A percentile compares a stretch with the other conserved stretches of the same genome.
These are phyloP conservation scores for Drosophila ustulata DNA, from an alignment of 2,888 invertebrate genomes.

Conservation along the genomic window DNA sequence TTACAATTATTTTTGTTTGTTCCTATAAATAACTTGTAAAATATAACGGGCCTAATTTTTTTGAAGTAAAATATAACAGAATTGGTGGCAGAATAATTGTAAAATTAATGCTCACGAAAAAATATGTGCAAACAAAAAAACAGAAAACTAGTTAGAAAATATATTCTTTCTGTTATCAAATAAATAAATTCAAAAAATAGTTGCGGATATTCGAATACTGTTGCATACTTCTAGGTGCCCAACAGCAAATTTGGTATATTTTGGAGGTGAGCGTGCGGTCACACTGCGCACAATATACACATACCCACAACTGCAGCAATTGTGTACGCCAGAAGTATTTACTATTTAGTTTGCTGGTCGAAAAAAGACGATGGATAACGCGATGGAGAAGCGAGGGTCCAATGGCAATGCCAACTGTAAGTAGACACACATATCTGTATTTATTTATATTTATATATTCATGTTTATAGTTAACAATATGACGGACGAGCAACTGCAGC, in stretches of 20 bases:
- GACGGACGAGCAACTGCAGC: slow-evolving; percentile 52
- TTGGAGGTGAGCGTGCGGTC: neutral
- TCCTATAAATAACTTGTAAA: too few relatives aligned
- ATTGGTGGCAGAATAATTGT: too few relatives aligned
- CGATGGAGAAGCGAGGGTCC: slow-evolving; percentile 33
- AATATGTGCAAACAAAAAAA: too few relatives aligned
- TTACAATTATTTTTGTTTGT: too few relatives aligned
- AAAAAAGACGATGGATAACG: slow-evolving; percentile 41
- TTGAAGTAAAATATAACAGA: too few relatives aligned
- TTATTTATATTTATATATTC: slow-evolving; percentile 28
- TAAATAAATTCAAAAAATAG: too few relatives aligned
- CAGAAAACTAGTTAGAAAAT: too few relatives aligned
- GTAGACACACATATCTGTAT: slow-evolving; percentile 19
- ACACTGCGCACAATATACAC: slow-evolving; percentile 34
- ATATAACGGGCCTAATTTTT: too few relatives aligned
- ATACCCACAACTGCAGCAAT: neutral
- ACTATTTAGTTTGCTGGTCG: slow-evolving; percentile 5
- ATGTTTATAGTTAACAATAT: slow-evolving; percentile 61
- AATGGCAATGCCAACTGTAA: slow-evolving; percentile 37
- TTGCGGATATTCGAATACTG: neutral
- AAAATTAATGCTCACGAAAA: too few relatives aligned
- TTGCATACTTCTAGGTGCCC: neutral
- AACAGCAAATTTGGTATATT: neutral
- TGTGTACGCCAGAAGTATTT: slow-evolving; percentile 15
- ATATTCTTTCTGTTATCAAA: too few relatives aligned